A percentile compares a stretch with the other conserved stretches of the same genome.
phyloP scores from a whole-genome alignment of 2,888 invertebrate genomes.

The Ashinkailepas kermadecensis region DNA sequence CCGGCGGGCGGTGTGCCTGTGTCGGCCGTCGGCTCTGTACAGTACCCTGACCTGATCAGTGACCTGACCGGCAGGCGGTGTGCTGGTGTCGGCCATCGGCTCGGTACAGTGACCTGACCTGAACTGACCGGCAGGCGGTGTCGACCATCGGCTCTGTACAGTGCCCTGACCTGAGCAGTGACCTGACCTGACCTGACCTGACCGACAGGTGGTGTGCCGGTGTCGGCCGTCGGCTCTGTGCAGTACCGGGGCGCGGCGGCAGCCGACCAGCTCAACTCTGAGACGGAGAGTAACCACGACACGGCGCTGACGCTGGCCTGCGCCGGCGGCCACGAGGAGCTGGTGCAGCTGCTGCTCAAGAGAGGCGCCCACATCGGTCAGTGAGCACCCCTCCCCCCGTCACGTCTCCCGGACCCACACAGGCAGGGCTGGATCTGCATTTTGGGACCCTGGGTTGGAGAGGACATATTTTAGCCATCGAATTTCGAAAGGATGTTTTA shows the following conservation, averaged over 20 bases:
- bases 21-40: constrained; percentile 30
- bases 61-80: constrained; percentile 23
- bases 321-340: constrained; percentile 92
- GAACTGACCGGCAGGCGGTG: constrained; percentile 28
- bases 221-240: constrained; percentile 20
- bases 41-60: no score
- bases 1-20: constrained; percentile 24
- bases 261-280: constrained; percentile 58
- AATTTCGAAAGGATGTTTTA: no score
- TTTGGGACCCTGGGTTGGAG: no score
- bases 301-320: constrained; percentile 96
- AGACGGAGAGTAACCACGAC: constrained; percentile 98
- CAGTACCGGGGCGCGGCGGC: constrained; percentile 34
- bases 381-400: constrained; percentile 7
- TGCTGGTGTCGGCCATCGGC: background rate
- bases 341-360: constrained; percentile 82
- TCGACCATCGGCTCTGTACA: constrained; percentile 30
- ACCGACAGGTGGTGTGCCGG: constrained; percentile 26
- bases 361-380: constrained; percentile 80
- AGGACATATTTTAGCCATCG: no score
- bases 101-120: constrained; percentile 23
- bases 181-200: constrained; percentile 27
- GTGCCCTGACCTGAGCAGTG: constrained; percentile 25
- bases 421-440: no score
- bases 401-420: no score